phyloP scores from a whole-genome alignment of 2,113 vertebrate species.

The Oryzias javanicus region DNA sequence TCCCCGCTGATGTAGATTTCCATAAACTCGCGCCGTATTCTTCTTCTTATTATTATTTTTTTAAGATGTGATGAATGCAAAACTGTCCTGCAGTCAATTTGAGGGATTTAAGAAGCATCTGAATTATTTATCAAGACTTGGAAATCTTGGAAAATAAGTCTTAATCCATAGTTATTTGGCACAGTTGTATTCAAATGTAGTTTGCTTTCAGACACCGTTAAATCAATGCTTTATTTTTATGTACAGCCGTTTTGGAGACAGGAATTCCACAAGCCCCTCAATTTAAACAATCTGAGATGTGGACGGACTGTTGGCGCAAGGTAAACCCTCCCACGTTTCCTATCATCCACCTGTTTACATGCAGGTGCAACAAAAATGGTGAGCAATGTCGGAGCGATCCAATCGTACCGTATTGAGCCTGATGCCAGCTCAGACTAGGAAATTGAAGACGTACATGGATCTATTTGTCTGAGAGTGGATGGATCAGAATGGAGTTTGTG shows the following conservation, averaged over 20 bases:
- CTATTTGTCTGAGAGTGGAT: too few relatives aligned
- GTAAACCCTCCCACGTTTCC: too few relatives aligned
- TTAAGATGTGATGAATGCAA: constrained; percentile 60
- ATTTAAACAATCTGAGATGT: too few relatives aligned
- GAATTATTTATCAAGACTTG: constrained; percentile 65
- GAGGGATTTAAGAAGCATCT: constrained; percentile 67
- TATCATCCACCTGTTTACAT: too few relatives aligned
- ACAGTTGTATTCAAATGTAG: constrained; percentile 38
- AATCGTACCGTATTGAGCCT: too few relatives aligned
- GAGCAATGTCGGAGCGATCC: too few relatives aligned
- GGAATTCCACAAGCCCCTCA: too few relatives aligned
- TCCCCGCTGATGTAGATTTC: constrained; percentile 70
- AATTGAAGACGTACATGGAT: too few relatives aligned
- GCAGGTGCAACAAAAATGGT: too few relatives aligned
- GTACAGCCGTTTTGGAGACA: not conserved
- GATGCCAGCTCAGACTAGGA: too few relatives aligned
- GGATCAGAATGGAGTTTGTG: too few relatives aligned
- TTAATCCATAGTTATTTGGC: constrained; percentile 51
- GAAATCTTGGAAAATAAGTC: constrained; percentile 55
- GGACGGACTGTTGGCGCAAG: too few relatives aligned
- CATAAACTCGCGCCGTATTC: constrained; percentile 64
- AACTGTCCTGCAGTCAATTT: constrained; percentile 73
- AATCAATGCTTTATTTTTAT: constrained; percentile 6
- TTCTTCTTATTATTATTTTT: constrained; percentile 22
- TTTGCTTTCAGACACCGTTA: constrained; percentile 20